Percentiles rank a stretch among this genome's conserved stretches.
These are phyloP conservation scores for Pseudochirops corinnae DNA, from an alignment of 2,797 vertebrate genomes.

Conservation along the genomic window DNA sequence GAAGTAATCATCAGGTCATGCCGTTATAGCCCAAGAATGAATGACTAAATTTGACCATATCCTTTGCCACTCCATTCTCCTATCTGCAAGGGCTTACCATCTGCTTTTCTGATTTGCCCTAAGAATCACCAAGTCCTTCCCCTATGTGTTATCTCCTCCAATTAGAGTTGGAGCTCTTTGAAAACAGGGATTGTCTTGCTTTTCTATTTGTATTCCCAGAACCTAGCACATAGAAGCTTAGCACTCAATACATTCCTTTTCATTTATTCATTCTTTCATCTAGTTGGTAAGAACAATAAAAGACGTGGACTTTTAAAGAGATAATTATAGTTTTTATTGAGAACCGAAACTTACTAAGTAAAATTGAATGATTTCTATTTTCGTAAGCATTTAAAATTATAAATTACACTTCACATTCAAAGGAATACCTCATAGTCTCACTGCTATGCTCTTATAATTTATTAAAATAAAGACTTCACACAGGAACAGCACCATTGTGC, in stretches of 20 bases:
- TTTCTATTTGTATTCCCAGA: background rate
- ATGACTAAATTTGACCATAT: background rate
- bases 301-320: background rate
- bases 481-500: background rate
- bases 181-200: background rate
- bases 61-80: background rate
- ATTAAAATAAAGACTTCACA: background rate
- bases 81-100: background rate
- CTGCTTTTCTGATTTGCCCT: background rate
- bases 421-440: background rate
- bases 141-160: background rate
- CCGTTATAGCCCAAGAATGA: background rate
- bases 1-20: background rate
- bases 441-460: background rate
- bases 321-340: background rate
- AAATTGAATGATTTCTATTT: slow-evolving; percentile 1
- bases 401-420: background rate
- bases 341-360: background rate
- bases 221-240: background rate
- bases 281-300: background rate
- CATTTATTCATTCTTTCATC: background rate
- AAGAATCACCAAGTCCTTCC: background rate
- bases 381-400: background rate
- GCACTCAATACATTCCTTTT: background rate
- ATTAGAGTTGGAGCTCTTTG: background rate